phyloP scores from a whole-genome alignment of 35 echinoderm and acorn worm genomes.

The Apostichopus japonicus region DNA sequence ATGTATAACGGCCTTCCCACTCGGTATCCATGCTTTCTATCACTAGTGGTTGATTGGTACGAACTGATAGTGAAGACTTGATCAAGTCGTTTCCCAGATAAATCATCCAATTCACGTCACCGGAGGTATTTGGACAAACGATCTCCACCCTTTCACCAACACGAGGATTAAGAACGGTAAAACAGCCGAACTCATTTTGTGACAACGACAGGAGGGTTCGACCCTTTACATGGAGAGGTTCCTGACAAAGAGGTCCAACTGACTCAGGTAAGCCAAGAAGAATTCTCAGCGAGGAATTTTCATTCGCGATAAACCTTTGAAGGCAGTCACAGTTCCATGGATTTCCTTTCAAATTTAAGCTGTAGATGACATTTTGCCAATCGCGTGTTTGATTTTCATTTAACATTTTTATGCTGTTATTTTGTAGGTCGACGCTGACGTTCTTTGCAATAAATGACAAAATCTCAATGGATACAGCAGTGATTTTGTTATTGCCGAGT shows the following conservation, averaged over 20 bases:
- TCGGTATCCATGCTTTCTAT: not conserved
- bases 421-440: not conserved
- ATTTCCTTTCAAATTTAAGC: constrained; percentile 6
- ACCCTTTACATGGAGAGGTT: not conserved
- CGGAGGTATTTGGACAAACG: not conserved
- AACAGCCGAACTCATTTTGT: not conserved
- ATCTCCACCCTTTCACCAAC: not conserved
- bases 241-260: not conserved
- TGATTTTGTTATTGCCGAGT: not conserved
- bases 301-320: not conserved
- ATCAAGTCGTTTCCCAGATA: not conserved
- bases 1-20: constrained; percentile 8
- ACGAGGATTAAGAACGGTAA: not conserved
- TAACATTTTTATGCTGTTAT: not conserved
- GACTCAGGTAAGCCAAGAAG: not conserved
- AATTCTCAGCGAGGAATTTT: not conserved
- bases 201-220: not conserved
- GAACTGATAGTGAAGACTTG: not conserved
- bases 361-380: not conserved
- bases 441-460: too few species aligned
- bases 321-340: constrained; percentile 6
- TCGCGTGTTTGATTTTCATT: too few species aligned
- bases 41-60: not conserved
- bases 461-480: not conserved
- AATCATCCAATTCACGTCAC: not conserved